Conservation (phyloP, 2,888 invertebrate species). For the Tipula confusa region DNA sequence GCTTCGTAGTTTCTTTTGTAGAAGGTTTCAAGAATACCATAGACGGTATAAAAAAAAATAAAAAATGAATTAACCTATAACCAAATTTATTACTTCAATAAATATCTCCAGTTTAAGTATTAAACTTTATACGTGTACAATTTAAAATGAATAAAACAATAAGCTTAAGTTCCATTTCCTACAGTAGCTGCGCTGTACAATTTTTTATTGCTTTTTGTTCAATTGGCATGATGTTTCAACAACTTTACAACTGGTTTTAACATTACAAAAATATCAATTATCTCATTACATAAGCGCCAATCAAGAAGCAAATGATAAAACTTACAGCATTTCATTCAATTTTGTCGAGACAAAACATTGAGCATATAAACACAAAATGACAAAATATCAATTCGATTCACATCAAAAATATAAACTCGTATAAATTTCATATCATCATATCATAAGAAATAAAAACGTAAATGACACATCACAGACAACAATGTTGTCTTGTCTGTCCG, state of each 20-base stretch:
- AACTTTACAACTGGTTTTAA: neutral
- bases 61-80: too few relatives aligned
- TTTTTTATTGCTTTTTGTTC: too few relatives aligned
- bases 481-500: neutral
- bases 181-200: too few relatives aligned
- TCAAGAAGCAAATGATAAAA: neutral
- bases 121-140: too few relatives aligned
- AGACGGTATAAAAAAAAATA: too few relatives aligned
- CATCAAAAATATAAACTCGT: constrained; percentile 25
- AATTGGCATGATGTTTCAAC: too few relatives aligned
- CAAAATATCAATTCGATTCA: neutral
- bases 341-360: neutral
- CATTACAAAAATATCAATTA: neutral
- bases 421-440: neutral
- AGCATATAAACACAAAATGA: neutral
- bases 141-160: too few relatives aligned
- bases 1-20: too few relatives aligned
- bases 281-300: neutral
- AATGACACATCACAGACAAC: neutral
- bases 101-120: too few relatives aligned
- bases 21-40: too few relatives aligned
- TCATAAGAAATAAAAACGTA: neutral
- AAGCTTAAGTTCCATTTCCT: too few relatives aligned
- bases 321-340: neutral
- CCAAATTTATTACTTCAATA: too few relatives aligned